A percentile compares a stretch with the other conserved stretches of the same genome.
Conservation (phyloP, 1,140 invertebrate genomes). For the Glossosoma conforme region DNA sequence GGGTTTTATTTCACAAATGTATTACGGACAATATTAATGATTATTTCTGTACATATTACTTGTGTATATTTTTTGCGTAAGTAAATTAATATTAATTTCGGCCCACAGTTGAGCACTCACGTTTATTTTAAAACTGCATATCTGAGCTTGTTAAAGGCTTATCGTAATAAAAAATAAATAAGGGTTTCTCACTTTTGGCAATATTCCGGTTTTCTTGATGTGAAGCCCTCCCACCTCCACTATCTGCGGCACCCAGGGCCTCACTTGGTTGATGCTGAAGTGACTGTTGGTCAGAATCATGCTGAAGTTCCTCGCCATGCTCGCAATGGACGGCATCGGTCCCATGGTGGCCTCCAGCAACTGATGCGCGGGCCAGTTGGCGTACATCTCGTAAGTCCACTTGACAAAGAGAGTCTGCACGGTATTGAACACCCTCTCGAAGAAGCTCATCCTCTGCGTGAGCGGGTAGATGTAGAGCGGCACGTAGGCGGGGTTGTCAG, state of each 20-base stretch:
- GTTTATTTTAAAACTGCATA: too few relatives aligned
- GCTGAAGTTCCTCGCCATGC: conserved; percentile 54
- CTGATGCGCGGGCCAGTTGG: conserved; percentile 32
- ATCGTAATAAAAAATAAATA: too few relatives aligned
- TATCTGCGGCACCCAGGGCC: conserved; percentile 52
- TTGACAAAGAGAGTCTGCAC: conserved; percentile 32
- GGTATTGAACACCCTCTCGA: conserved; percentile 54
- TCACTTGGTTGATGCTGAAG: conserved; percentile 55
- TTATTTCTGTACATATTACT: too few relatives aligned
- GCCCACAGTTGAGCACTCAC: too few relatives aligned
- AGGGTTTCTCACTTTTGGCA: conserved; percentile 38
- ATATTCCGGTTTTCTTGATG: conserved; percentile 40
- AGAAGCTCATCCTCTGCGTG: conserved; percentile 53
- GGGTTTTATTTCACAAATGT: too few relatives aligned
- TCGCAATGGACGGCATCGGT: conserved; percentile 44
- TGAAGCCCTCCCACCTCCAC: conserved; percentile 57
- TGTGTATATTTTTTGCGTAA: too few relatives aligned
- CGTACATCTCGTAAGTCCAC: conserved; percentile 21
- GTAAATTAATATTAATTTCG: too few relatives aligned
- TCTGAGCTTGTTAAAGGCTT: too few relatives aligned
- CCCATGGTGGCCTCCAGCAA: conserved; percentile 47
- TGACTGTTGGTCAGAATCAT: conserved; percentile 59
- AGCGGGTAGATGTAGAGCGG: conserved; percentile 54
- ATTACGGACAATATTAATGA: too few relatives aligned
- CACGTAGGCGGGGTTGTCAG: conserved; percentile 55